A percentile compares a stretch with the other conserved stretches of the same genome.
phyloP scores from a whole-genome alignment of 2,797 vertebrate species.

The Sebastes melanostomus region DNA sequence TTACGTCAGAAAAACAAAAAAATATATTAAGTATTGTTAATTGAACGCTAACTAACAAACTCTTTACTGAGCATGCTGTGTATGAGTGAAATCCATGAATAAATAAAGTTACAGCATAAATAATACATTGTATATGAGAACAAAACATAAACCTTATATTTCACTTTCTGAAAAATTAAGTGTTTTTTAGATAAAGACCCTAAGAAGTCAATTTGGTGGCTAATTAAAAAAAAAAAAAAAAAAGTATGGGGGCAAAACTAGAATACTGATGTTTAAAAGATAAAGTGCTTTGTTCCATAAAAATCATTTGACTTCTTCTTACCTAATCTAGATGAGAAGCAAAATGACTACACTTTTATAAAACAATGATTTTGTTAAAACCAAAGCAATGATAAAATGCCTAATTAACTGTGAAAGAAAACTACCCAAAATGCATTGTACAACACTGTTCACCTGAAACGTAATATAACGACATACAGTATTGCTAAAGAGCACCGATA shows the following conservation, averaged over 20 bases:
- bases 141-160: constrained; percentile 47
- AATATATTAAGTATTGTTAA: constrained; percentile 14
- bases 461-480: constrained; percentile 52
- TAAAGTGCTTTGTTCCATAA: constrained; percentile 84
- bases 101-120: constrained; percentile 82
- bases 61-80: constrained; percentile 54
- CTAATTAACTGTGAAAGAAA: constrained; percentile 34
- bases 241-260: constrained; percentile 22
- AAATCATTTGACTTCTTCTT: constrained; percentile 53
- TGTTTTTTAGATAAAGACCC: constrained; percentile 12
- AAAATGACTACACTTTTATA: constrained; percentile 32
- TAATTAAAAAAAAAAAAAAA: constrained; percentile 21
- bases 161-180: constrained; percentile 45
- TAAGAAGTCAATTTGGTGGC: constrained; percentile 23
- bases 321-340: constrained; percentile 52
- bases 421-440: constrained; percentile 38
- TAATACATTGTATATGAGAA: constrained; percentile 71
- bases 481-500: constrained; percentile 61
- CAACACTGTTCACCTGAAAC: constrained; percentile 58
- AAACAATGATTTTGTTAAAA: constrained; percentile 50
- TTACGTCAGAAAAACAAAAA: constrained; percentile 16
- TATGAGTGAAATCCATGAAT: constrained; percentile 72
- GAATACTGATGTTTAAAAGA: constrained; percentile 80
- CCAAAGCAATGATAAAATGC: constrained; percentile 37
- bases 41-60: constrained; percentile 40